Evolutionary conservation across 2,888 invertebrate species (phyloP).

Genomic region (Diloba caeruleocephala): DNA sequence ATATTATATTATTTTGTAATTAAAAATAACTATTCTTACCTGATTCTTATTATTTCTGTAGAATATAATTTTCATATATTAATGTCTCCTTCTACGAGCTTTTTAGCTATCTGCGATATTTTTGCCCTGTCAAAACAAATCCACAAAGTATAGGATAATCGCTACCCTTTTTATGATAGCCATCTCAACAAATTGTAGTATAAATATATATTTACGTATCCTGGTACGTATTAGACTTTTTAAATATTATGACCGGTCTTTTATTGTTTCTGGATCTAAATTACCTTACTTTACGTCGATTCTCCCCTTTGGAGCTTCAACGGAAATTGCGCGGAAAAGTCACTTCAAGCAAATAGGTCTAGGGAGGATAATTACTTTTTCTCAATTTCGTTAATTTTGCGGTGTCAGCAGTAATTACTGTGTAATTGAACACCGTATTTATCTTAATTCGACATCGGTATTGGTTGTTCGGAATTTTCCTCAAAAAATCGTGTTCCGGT

Average conservation of each 20-base stretch:
- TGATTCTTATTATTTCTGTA: too few species aligned
- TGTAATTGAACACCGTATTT: constrained; percentile 43
- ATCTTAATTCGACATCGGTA: constrained; percentile 19
- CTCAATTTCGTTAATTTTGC: constrained; percentile 61
- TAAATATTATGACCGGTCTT: constrained; percentile 33
- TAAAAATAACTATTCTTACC: too few species aligned
- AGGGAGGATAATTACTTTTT: constrained; percentile 78
- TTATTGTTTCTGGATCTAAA: constrained; percentile 77
- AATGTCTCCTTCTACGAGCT: too few species aligned
- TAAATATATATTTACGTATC: constrained; percentile 18
- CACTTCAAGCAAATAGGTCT: constrained; percentile 76
- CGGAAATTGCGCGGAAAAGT: constrained; percentile 84
- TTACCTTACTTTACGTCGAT: constrained; percentile 72
- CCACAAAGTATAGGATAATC: constrained; percentile 5
- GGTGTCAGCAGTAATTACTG: constrained; percentile 53
- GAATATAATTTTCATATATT: too few species aligned
- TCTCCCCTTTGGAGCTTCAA: constrained; percentile 67
- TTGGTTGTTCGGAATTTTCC: constrained; percentile 3
- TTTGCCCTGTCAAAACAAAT: constrained; percentile 19
- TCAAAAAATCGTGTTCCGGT: constrained; percentile 2
- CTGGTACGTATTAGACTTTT: too few species aligned
- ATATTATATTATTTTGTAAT: too few species aligned
- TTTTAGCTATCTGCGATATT: too few species aligned
- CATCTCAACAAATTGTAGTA: background rate
- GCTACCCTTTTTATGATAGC: constrained; percentile 4